Conservation (phyloP, 2,888 invertebrate species). For the Drosophila pegasa region DNA sequence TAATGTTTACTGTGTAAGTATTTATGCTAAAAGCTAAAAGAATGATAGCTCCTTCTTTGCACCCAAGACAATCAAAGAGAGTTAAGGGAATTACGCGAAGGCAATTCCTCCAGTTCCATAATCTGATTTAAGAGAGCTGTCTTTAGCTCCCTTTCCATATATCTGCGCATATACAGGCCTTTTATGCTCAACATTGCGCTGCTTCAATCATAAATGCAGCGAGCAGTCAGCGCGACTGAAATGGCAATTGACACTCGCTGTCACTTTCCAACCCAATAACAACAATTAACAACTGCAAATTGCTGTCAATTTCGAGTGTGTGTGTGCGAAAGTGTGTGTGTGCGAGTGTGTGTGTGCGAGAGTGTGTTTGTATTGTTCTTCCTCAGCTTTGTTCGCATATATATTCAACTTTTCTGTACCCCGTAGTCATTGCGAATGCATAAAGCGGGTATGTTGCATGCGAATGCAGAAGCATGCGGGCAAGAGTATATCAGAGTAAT, state of each 20-base stretch:
- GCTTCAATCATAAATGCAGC: slow-evolving; percentile 21
- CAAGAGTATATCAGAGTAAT: neutral
- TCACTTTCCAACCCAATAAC: slow-evolving; percentile 39
- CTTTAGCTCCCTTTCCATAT: neutral
- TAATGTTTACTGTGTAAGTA: too few species aligned
- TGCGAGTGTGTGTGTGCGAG: slow-evolving; percentile 23
- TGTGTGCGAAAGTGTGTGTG: slow-evolving; percentile 6
- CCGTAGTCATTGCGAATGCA: too few species aligned
- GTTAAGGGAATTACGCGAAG: neutral
- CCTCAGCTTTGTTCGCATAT: slow-evolving; percentile 23
- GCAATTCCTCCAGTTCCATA: neutral
- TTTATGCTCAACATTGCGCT: neutral
- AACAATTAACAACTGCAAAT: slow-evolving; percentile 59
- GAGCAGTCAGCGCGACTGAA: slow-evolving; percentile 11
- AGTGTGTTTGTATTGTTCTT: slow-evolving; percentile 25
- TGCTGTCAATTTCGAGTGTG: slow-evolving; percentile 61
- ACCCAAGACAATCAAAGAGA: too few species aligned
- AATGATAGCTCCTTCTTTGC: too few species aligned
- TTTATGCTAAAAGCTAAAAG: too few species aligned
- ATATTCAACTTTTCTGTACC: slow-evolving; percentile 1
- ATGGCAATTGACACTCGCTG: slow-evolving; percentile 34
- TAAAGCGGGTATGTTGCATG: neutral
- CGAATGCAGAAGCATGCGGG: neutral
- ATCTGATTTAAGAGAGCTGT: neutral
- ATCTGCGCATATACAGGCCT: too few species aligned